phyloP scores from a whole-genome alignment of 2,888 invertebrate species.

The Orthosia gothica region DNA sequence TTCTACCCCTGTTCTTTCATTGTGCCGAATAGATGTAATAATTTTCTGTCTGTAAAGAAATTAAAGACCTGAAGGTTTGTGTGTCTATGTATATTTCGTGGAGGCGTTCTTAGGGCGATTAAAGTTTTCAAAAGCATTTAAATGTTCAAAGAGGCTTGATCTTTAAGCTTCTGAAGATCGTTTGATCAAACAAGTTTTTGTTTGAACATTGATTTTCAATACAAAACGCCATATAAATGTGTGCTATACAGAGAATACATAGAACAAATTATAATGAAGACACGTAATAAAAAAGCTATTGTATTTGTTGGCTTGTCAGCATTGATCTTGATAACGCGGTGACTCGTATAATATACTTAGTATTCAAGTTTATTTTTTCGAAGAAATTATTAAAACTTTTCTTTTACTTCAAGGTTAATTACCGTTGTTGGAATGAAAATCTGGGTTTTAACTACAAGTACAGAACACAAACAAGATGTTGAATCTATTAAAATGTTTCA shows the following conservation, averaged over 20 bases:
- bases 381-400: conserved; percentile 1
- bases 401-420: conserved; percentile 21
- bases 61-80: neutral
- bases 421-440: neutral
- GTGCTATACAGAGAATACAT: neutral
- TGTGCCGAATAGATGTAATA: neutral
- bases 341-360: conserved; percentile 1
- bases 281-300: neutral
- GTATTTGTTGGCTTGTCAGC: conserved; percentile 14
- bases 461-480: neutral
- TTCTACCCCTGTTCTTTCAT: neutral
- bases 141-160: no score
- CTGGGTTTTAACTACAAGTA: no score
- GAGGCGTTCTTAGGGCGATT: no score
- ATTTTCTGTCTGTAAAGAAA: neutral
- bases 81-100: neutral
- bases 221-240: neutral
- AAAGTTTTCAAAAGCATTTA: neutral
- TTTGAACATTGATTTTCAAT: neutral
- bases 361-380: conserved; percentile 9
- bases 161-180: no score
- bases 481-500: neutral
- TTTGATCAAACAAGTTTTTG: no score
- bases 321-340: conserved; percentile 36
- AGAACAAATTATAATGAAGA: neutral